phyloP scores from a whole-genome alignment of 2,888 invertebrate genomes.

The Rhagonycha fulva region DNA sequence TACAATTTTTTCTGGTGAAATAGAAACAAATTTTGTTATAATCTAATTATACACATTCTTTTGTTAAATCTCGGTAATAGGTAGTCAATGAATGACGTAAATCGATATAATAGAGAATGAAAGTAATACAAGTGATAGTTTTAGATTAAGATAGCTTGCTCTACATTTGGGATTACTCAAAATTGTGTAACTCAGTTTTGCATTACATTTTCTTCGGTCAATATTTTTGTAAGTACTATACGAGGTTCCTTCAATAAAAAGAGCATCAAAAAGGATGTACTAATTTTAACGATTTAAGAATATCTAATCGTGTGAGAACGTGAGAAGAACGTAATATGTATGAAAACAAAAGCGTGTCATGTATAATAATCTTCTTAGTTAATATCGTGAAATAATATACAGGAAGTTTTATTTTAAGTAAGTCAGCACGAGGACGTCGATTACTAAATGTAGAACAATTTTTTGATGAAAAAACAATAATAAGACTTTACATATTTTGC shows the following conservation, averaged over 20 bases:
- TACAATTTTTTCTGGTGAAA: neutral
- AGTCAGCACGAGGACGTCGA: neutral
- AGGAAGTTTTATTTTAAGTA: neutral
- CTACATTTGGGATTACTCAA: slow-evolving; percentile 8
- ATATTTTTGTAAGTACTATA: neutral
- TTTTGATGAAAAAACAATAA: neutral
- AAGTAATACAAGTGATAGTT: slow-evolving; percentile 9
- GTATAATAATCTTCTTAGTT: neutral
- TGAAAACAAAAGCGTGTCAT: neutral
- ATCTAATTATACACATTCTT: neutral
- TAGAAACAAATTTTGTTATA: neutral
- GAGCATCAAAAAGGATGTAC: too few relatives aligned
- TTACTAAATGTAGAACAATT: neutral
- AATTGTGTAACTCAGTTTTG: slow-evolving; percentile 1
- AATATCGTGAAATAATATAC: neutral
- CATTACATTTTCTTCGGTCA: neutral
- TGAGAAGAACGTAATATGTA: too few relatives aligned
- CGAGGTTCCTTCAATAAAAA: neutral
- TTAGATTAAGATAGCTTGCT: slow-evolving; percentile 1
- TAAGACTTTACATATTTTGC: too few relatives aligned
- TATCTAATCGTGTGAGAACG: too few relatives aligned
- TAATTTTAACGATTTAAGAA: neutral
- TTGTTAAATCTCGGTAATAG: neutral
- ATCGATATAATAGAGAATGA: slow-evolving; percentile 1
- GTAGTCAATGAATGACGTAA: slow-evolving; percentile 8